Conservation (phyloP, 2,888 invertebrate genomes). For the Caenorhabditis zanzibari region DNA sequence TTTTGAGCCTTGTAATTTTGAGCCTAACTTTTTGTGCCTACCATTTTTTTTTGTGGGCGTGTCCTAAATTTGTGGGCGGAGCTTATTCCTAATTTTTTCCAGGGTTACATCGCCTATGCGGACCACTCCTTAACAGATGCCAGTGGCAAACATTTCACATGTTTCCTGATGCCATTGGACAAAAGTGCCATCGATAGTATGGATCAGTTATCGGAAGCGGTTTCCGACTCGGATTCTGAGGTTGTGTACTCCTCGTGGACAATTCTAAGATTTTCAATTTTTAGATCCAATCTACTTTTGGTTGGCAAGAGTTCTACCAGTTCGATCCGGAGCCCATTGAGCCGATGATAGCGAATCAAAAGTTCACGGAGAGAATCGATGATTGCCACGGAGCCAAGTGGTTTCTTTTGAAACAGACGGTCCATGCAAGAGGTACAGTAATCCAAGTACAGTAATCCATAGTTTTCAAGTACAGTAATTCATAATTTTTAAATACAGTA, state of each 20-base stretch:
- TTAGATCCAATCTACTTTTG: constrained; percentile 81
- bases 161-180: constrained; percentile 82
- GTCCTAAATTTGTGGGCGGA: no score
- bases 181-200: constrained; percentile 79
- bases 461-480: no score
- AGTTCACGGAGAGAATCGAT: constrained; percentile 70
- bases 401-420: constrained; percentile 80
- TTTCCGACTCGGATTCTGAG: constrained; percentile 76
- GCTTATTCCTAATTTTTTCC: no score
- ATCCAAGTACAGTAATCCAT: no score
- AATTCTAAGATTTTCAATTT: neutral
- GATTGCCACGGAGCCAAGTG: constrained; percentile 81
- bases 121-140: constrained; percentile 82
- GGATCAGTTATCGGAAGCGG: constrained; percentile 78
- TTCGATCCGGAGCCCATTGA: constrained; percentile 81
- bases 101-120: constrained; percentile 79
- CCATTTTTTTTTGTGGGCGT: no score
- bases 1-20: no score
- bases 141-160: constrained; percentile 77
- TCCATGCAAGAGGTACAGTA: constrained; percentile 80
- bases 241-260: constrained; percentile 34
- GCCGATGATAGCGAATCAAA: constrained; percentile 58
- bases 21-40: no score
- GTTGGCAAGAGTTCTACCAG: constrained; percentile 83
- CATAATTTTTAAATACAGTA: no score